Base-by-base conservation (phyloP, 2,888 invertebrate genomes). In the Nemoura dubitans region DNA sequence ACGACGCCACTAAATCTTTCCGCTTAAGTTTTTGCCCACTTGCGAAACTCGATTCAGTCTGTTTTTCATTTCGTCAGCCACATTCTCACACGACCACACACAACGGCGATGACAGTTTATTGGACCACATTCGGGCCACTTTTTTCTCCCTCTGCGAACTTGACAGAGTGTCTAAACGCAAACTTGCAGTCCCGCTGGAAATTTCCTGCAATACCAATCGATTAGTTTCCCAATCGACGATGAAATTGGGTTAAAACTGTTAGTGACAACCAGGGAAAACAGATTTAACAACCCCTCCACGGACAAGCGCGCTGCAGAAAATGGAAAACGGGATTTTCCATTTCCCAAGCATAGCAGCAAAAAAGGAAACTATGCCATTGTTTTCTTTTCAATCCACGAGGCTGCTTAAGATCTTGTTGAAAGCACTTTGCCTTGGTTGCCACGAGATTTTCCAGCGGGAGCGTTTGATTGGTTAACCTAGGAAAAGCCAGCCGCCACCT, bases 191-290 rank as follows among this genome's bases (percentile, higher is more conserved):
- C 3, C 36, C 36, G 36, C 10, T 36, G 36, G 10, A 36, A 36
- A 36, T 36, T 36, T 59, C 16, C 59, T 59, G 59, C 59, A 2
- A 59, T 21, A 59, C 21, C 10, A 14, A 59, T 59, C 21, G 59
- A 59, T 59, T 59, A 59, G 59, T 21, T 7, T 59, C 14, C 21
- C 59, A 59, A 59, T 59, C 59, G 59, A 59, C 59, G 59, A 59
- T 59, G 59, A 59, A 59, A 59, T 59, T 59, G 59, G 59, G 59
- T 59, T 59, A 59, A 59, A 59, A 59, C 59, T 59, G 59, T 59
- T 59, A 21, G 59, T 59, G 59, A 59, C 59, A 59, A 59, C 59
- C 59, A 21, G 59, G 21, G 59, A 59, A 59, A 59, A 59, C 59
- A 59, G 59, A 59, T 59, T 59, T 59, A 59, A 59, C 59, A 59